phyloP scores from a whole-genome alignment of 2,797 vertebrate species.

The Agapornis canus region DNA sequence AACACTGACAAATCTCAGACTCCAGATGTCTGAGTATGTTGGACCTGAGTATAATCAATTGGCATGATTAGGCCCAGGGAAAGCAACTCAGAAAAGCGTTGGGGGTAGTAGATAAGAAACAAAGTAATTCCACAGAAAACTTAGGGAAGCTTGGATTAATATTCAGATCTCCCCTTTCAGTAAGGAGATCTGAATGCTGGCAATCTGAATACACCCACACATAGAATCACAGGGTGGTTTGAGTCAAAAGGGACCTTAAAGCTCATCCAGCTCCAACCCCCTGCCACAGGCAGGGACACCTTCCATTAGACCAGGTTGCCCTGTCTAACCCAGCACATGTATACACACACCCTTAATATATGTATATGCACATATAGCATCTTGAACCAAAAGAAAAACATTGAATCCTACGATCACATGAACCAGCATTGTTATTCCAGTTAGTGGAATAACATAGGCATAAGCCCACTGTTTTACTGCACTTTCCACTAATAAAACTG shows the following conservation, averaged over 20 bases:
- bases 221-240: background rate
- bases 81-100: background rate
- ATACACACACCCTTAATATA: rapidly evolving
- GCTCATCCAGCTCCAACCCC: background rate
- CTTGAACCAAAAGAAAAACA: background rate
- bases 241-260: background rate
- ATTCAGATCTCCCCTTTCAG: background rate
- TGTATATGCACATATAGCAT: background rate
- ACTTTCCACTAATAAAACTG: background rate
- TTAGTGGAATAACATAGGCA: background rate
- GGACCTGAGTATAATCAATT: background rate
- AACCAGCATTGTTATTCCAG: background rate
- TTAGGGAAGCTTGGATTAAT: background rate
- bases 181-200: background rate
- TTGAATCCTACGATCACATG: background rate
- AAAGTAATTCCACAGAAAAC: background rate
- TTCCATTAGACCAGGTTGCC: background rate
- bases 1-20: background rate
- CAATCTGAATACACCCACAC: rapidly evolving
- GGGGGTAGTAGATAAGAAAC: background rate
- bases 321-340: background rate
- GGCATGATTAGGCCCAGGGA: background rate
- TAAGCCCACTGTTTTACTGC: background rate
- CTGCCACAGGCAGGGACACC: background rate
- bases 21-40: background rate